Conservation (phyloP, 1,140 invertebrate genomes). For the Leptoteleia sp. region DNA sequence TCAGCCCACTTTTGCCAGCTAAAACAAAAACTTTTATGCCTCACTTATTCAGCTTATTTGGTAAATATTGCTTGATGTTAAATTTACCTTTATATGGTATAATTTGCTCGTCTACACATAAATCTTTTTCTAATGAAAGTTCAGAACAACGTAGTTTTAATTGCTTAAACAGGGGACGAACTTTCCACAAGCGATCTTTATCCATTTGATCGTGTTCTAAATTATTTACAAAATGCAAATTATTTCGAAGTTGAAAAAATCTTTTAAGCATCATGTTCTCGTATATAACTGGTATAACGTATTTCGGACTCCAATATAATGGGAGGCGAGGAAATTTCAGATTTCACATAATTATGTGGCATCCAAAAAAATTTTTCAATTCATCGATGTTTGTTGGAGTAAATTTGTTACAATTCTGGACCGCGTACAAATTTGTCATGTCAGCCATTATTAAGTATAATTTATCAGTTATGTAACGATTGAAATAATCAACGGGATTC, state of each 20-base stretch:
- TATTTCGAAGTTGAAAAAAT: slow-evolving; percentile 18
- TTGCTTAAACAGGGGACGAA: slow-evolving; percentile 4
- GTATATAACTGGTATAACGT: slow-evolving; percentile 15
- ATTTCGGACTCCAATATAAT: slow-evolving; percentile 17
- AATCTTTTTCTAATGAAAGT: slow-evolving; percentile 13
- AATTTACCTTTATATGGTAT: slow-evolving; percentile 6
- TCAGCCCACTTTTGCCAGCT: slow-evolving; percentile 11
- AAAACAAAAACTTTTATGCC: slow-evolving; percentile 26
- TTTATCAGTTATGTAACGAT: slow-evolving; percentile 15
- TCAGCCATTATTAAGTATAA: slow-evolving; percentile 5
- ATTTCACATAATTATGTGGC: slow-evolving; percentile 16
- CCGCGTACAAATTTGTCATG: slow-evolving; percentile 26
- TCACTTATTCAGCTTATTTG: slow-evolving; percentile 20
- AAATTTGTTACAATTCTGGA: slow-evolving; percentile 18
- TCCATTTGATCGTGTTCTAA: slow-evolving; percentile 8
- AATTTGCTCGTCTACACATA: slow-evolving; percentile 28
- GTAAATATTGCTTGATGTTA: slow-evolving; percentile 18
- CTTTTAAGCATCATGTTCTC: slow-evolving; percentile 6
- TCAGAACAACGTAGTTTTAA: slow-evolving; percentile 1
- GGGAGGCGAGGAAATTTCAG: not conserved
- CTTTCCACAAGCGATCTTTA: slow-evolving; percentile 20
- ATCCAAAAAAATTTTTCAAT: slow-evolving; percentile 19
- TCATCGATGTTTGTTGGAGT: slow-evolving; percentile 18
- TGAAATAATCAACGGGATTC: slow-evolving; percentile 12
- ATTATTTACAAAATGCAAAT: slow-evolving; percentile 23